phyloP scores from a whole-genome alignment of 2,797 vertebrate species.

The Phylloscopus collybita region DNA sequence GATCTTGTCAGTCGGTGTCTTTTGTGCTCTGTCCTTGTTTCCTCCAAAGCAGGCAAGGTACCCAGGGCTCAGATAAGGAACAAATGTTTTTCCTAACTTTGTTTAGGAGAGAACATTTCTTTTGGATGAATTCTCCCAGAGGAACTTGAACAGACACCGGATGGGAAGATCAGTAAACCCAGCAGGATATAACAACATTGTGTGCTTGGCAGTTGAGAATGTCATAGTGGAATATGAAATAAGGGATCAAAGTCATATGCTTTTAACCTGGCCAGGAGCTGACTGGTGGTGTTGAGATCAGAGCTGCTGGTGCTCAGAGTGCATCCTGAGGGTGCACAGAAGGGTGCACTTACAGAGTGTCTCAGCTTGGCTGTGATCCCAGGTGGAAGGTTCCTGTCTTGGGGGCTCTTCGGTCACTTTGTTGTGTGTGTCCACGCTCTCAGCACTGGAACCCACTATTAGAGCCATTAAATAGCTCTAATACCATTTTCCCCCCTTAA shows the following conservation, averaged over 20 bases:
- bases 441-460: background rate
- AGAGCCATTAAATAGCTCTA: background rate
- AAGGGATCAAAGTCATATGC: background rate
- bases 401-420: background rate
- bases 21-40: background rate
- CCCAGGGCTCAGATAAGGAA: background rate
- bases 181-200: background rate
- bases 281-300: accelerated
- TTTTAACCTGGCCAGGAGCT: background rate
- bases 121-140: background rate
- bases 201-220: background rate
- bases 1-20: background rate
- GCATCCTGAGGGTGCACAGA: background rate
- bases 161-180: background rate
- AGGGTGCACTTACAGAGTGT: accelerated
- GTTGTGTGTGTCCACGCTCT: background rate
- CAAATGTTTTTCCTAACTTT: background rate
- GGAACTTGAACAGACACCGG: background rate
- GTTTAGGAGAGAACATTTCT: background rate
- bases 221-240: background rate
- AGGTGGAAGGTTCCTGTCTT: background rate
- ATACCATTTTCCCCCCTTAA: background rate
- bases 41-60: background rate
- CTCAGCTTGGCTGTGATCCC: accelerated
- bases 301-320: background rate